Base-by-base conservation (phyloP, 1,140 invertebrate genomes). In the Cylas formicarius region DNA sequence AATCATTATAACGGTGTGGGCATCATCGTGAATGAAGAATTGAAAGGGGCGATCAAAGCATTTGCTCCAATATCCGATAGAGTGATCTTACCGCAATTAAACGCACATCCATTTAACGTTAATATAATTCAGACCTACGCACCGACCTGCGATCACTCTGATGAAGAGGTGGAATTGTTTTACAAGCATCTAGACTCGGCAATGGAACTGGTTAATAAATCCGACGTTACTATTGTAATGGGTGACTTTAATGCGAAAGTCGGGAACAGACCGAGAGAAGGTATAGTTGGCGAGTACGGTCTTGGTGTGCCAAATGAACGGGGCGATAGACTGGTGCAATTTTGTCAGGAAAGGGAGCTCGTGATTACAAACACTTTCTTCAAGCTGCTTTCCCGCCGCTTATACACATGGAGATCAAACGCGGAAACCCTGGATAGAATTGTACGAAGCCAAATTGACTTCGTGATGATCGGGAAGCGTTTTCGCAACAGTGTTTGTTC, bases 121-220 rank as follows among this genome's bases (percentile, higher is more conserved):
- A 61, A 60, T 27, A 48, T 66, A 6, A 58, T 65, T 21, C 60
- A 63, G 45, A 44, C 58, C n/a, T 64, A 66, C 44, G 59, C 57
- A 3, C 58, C 60, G 13, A 62, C 57, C 0, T 35, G 35, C 8
- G 51, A 61, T 18, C 49, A 34, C 6, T 4, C 33, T 2, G 48
- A 59, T n/a, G 20, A 43, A 18, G 35, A 52, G 38, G 43, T 61
- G 8, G 46, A 60, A 37, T 11, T 14, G 24, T 58, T 60, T 24
- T 61, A 50, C 37, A 39, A 45, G 5, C 10, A 47, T 26, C 5
- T 58, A 16, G 26, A 39, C 42, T 10, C 24, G n/a, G 39, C 43
- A 18, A 21, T 51, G 21, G 45, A 55, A 48, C 19, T n/a, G 4
- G 39, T 31, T n/a, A 52, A 48, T 28, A 38, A 37, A 35, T 23